Evolutionary conservation across 2,113 vertebrate species (phyloP).

Genomic region (Polyodon spathula): DNA sequence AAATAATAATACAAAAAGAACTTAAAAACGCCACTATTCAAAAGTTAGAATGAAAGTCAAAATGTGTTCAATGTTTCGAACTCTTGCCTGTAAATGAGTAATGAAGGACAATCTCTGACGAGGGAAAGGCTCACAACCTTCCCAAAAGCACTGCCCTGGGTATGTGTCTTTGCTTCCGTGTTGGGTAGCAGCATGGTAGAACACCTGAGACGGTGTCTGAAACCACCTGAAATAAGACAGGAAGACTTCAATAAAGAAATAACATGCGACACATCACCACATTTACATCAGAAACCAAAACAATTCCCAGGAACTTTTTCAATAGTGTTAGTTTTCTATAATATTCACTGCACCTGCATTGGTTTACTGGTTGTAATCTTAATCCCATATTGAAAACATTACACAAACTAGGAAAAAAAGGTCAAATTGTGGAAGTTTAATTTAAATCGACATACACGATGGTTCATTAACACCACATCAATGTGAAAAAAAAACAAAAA

Average conservation of each 20-base stretch:
- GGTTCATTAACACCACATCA: no score
- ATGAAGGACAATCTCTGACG: constrained; percentile 96
- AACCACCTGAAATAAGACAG: constrained; percentile 76
- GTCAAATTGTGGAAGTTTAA: no score
- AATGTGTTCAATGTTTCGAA: background rate
- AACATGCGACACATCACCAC: background rate
- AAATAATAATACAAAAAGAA: background rate
- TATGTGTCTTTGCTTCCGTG: constrained; percentile 89
- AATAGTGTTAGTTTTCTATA: background rate
- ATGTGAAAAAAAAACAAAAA: no score
- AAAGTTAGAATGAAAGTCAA: background rate
- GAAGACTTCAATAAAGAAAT: background rate
- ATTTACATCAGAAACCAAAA: background rate
- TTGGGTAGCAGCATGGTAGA: constrained; percentile 91
- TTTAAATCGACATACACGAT: no score
- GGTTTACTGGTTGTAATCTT: no score
- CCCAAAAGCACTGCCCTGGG: constrained; percentile 89
- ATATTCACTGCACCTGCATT: background rate
- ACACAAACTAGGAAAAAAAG: no score
- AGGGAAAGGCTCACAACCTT: constrained; percentile 92
- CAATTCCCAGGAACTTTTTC: no score
- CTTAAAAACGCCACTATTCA: background rate
- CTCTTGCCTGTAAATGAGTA: constrained; percentile 86
- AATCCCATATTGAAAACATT: no score
- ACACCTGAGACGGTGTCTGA: constrained; percentile 93